Evolutionary conservation across 2,888 invertebrate genomes (phyloP), one percentile per base, ranked within the genome.

Genomic region (Trachelus stipa): DNA sequence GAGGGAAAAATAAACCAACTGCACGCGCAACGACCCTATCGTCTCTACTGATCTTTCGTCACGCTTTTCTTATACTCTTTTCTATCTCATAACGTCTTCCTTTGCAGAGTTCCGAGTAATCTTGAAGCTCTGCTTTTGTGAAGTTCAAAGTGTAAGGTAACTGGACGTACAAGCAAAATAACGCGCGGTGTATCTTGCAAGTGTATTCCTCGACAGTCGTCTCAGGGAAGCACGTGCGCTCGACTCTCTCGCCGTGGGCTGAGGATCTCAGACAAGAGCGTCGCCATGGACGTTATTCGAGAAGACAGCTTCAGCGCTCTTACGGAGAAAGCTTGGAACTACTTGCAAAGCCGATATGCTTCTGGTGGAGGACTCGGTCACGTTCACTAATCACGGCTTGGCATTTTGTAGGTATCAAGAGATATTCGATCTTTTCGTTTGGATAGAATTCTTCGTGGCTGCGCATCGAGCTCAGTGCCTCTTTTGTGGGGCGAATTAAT

Each of bases 301-400:
- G 75, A 74, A 34, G 82, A 83, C 83, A 81, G 81, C 79, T 83
- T 83, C 83, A 81, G 56, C 81, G 81, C 80, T 73, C 76, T 73
- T 73, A 71, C 34, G 69, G 79, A 71, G 78, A 81, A 80, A 80
- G 79, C 73, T 73, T 56, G 56, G 56, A 56, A 56, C 56, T 56
- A 56, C 56, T 56, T 9, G 56, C 23, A 56, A 9, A 56, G 23
- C 0, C 23, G 9, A 56, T 9, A 1, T 23, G 56, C 6, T 6
- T 56, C 56, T 23, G 56, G 23, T 1, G 23, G 9, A 56, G 23
- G 9, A 23, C 56, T 56, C 23, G 56, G 56, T 56, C 23, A 23
- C 56, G 9, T 23, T 56, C 2, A 23, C 56, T 56, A 56, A 9
- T 56, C 56, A 9, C 9, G 9, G 6, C 56, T 15, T 15, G 56